phyloP scores from a whole-genome alignment of 2,113 vertebrate genomes.

The Fulmarus glacialis region DNA sequence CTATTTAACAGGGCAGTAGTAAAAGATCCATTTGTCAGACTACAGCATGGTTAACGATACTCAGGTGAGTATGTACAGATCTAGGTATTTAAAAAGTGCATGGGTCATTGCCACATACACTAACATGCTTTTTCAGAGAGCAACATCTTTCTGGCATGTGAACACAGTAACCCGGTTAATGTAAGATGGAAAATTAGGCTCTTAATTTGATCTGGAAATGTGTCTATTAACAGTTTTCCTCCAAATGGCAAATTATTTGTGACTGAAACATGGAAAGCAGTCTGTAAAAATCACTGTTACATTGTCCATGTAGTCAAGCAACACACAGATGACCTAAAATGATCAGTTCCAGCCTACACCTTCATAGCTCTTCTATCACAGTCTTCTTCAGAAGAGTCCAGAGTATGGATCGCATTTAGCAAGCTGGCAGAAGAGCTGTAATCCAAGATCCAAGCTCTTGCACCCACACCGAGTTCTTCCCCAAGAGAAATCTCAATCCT shows the following conservation, averaged over 20 bases:
- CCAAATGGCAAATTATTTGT: neutral
- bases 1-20: slow-evolving; percentile 7
- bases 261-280: neutral
- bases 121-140: slow-evolving; percentile 38
- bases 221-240: neutral
- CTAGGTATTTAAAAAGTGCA: slow-evolving; percentile 34
- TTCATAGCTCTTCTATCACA: neutral
- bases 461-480: neutral
- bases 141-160: slow-evolving; percentile 15
- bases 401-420: neutral
- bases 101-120: slow-evolving; percentile 15
- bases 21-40: slow-evolving; percentile 28
- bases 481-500: neutral
- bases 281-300: neutral
- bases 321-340: neutral
- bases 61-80: slow-evolving; percentile 2
- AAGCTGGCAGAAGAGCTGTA: neutral
- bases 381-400: neutral
- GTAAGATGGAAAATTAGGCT: slow-evolving; percentile 8
- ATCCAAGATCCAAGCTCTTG: neutral
- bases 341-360: neutral
- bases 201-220: neutral
- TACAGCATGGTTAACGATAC: neutral
- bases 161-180: slow-evolving; percentile 40
- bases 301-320: neutral